Evolutionary conservation across 2,888 invertebrate genomes (phyloP).

Genomic region (Microctonus hyperodae): DNA sequence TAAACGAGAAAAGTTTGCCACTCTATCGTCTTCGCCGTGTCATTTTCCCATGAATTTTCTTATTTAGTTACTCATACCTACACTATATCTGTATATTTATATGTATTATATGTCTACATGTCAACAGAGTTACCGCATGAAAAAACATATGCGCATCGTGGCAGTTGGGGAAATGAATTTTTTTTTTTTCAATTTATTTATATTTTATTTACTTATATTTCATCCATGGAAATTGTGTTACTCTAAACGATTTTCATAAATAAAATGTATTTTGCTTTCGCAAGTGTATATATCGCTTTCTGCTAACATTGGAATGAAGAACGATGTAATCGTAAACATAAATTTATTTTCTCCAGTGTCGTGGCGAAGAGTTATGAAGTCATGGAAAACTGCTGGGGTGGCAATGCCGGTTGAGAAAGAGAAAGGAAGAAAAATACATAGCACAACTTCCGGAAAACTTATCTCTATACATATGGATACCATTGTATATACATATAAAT

Average conservation of each 20-base stretch:
- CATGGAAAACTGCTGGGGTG: neutral
- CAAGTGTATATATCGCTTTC: neutral
- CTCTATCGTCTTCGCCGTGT: conserved; percentile 9
- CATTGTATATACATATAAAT: neutral
- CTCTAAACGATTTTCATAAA: neutral
- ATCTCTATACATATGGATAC: conserved; percentile 3
- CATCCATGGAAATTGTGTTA: neutral
- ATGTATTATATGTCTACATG: neutral
- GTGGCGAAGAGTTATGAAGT: conserved; percentile 6
- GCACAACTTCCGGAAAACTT: conserved; percentile 11
- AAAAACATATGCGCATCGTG: no score
- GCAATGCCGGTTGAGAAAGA: conserved; percentile 2
- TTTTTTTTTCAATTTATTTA: neutral
- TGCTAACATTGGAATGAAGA: neutral
- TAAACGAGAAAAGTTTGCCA: conserved; percentile 12
- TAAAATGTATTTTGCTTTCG: neutral
- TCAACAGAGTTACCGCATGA: no score
- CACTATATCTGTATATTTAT: neutral
- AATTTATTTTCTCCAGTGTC: conserved; percentile 12
- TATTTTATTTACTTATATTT: neutral
- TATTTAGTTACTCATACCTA: neutral
- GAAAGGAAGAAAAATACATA: neutral
- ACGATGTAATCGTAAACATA: conserved; percentile 14
- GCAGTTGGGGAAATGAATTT: neutral
- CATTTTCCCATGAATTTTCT: neutral